Evolutionary conservation across 1,140 invertebrate genomes (phyloP), one percentile per base, ranked within the genome.

Genomic region (Lepidurus arcticus): DNA sequence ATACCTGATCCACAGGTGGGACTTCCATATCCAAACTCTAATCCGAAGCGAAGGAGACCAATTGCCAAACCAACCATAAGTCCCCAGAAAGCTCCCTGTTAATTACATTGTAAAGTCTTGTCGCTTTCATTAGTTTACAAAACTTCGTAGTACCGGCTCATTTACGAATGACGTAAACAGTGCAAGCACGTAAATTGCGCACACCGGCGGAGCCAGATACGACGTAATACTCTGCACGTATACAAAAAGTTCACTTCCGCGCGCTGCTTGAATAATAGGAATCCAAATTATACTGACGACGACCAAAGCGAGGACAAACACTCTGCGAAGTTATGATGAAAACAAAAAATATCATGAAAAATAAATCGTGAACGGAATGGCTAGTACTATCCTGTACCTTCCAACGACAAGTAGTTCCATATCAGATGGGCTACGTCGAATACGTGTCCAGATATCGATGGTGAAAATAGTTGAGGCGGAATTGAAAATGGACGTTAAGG

Each of bases 151-250:
- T 65, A 65, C 87, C 83, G 85, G 84, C 82, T 89, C 88, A 82
- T 87, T 89, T 9, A 85, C 83, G 78, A 88, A 80, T 34, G 82
- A 79, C 83, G 86, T 86, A 78, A 88, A 86, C 3, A 88, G 79
- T 21, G 86, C 88, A 16, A 87, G 82, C 7, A 88, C 77, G 81
- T 86, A 89, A 10, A 88, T 83, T 75, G 87, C 87, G 79, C 86
- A 87, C n/a, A 89, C 87, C 13, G 88, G 88, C 13, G 88, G 88
- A 42, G 88, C 84, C 75, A 89, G 82, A 81, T 87, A 88, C 75
- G 84, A 85, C 43, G 88, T 87, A 7, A 89, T 85, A 80, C 85
- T 84, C 81, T 89, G 88, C 78, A 89, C 87, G 81, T 89, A 89
- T 74, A 86, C 84, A 82, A 87, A 89, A 1, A 89, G 84, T 81